Base-by-base conservation (phyloP, 1,140 invertebrate genomes). In the Coelopa frigida region DNA sequence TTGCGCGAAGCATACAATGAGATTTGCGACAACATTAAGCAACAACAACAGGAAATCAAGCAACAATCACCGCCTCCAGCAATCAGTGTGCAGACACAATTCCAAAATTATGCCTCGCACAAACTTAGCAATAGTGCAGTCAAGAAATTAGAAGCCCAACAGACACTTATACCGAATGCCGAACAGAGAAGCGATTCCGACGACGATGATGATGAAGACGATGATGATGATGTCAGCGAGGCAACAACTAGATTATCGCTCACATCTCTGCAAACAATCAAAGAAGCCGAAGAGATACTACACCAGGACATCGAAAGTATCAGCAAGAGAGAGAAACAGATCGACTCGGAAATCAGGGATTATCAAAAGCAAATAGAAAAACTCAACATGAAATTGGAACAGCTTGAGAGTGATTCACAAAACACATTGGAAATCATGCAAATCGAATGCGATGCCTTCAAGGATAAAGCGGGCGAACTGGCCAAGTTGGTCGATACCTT, bases 341-440 rank as follows among this genome's bases (percentile, higher is more conserved):
- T 39, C 10, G 31, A 31, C 3, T 26, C 44, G 18, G 26, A 49
- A 49, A 17, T 49, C 5, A 10, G n/a, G 8, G 47, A 36, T 10
- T 49, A 44, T 39, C 26, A 49, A 31, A 7, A 11, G 2, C 41
- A 49, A 40, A 39, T 50, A n/a, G 37, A 39, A 12, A 24, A 40
- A 23, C 21, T 50, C 5, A 50, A 50, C 20, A 20, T 15, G n/a
- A 50, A 50, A 10, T 23, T 46, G 11, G 31, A 46, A n/a, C 36
- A 50, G 42, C 31, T 31, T 8, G 48, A 50, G 33, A 32, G 32
- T 24, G 48, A 50, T 11, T 29, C 52, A 12, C 52, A 66, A 20
- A 55, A 67, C 14, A 52, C 58, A 3, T 17, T 66, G 0, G 60
- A 67, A 46, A 66, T 63, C 50, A 46, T 67, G 27, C 59, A 68